Evolutionary conservation across 1,140 invertebrate species (phyloP).

Genomic region (Oedothorax gibbosus): DNA sequence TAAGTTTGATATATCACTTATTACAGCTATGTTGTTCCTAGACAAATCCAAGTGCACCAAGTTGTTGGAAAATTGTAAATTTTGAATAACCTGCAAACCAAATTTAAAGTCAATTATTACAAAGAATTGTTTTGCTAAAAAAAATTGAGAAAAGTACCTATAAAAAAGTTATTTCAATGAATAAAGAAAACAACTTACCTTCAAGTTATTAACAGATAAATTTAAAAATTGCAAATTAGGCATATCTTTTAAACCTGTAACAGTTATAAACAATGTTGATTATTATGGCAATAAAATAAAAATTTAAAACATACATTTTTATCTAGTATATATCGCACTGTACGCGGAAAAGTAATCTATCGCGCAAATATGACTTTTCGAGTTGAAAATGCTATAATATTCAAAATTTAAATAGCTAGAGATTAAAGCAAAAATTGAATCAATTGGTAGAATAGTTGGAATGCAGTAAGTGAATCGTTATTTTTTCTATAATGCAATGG

Average conservation of each 20-base stretch:
- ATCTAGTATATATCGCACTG: background rate
- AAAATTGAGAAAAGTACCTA: slow-evolving; percentile 32
- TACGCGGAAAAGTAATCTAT: no score
- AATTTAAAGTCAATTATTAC: background rate
- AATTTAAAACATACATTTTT: background rate
- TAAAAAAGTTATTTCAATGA: background rate
- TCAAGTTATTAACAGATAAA: slow-evolving; percentile 80
- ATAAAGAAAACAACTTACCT: slow-evolving; percentile 69
- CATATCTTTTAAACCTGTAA: slow-evolving; percentile 79
- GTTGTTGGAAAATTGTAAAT: slow-evolving; percentile 82
- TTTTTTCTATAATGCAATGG: no score
- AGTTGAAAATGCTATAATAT: no score
- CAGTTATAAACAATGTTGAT: slow-evolving; percentile 7
- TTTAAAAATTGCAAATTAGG: slow-evolving; percentile 81
- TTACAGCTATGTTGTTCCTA: slow-evolving; percentile 86
- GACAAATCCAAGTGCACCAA: slow-evolving; percentile 87
- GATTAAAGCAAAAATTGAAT: no score
- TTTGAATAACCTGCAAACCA: slow-evolving; percentile 82
- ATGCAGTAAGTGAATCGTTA: no score
- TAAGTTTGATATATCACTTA: slow-evolving; percentile 86
- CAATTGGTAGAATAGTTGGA: no score
- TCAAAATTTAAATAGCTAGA: no score
- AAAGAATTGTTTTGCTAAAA: background rate
- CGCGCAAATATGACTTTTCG: no score
- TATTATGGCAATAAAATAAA: background rate